A percentile compares a stretch with the other conserved stretches of the same genome.
These are phyloP conservation scores for Drosophila pruinosa DNA, from an alignment of 1,140 invertebrate species.

Conservation along the genomic window DNA sequence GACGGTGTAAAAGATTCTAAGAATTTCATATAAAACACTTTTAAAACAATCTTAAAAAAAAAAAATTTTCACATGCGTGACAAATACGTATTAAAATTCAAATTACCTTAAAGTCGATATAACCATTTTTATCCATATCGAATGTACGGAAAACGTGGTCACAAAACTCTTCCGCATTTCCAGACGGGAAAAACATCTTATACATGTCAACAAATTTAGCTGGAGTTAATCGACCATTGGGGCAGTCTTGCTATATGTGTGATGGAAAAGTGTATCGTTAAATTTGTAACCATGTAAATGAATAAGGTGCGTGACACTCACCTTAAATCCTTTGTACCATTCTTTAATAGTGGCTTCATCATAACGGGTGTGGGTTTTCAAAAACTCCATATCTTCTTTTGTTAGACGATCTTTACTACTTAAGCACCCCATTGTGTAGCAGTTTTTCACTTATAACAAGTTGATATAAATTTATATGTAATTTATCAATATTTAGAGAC, in stretches of 20 bases:
- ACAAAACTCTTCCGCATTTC: slow-evolving; percentile 99
- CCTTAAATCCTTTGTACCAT: slow-evolving; percentile 99
- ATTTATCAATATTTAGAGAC: slow-evolving; percentile 47
- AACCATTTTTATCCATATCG: slow-evolving; percentile 99
- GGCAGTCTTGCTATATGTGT: slow-evolving; percentile 96
- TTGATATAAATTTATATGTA: slow-evolving; percentile 50
- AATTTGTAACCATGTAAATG: slow-evolving; percentile 5
- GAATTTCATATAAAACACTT: background rate
- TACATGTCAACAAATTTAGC: slow-evolving; percentile 99
- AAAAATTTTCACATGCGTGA: background rate
- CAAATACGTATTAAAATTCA: background rate
- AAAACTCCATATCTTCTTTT: slow-evolving; percentile 98
- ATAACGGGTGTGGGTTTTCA: slow-evolving; percentile 97
- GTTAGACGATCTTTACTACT: slow-evolving; percentile 97
- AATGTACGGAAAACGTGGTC: slow-evolving; percentile 99
- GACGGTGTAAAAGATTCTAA: too few relatives aligned
- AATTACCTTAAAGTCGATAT: slow-evolving; percentile 97
- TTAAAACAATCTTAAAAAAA: background rate
- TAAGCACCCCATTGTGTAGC: slow-evolving; percentile 92
- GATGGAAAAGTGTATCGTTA: slow-evolving; percentile 31
- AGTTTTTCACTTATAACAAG: slow-evolving; percentile 61
- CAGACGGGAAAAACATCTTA: slow-evolving; percentile 99
- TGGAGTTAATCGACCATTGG: slow-evolving; percentile 97
- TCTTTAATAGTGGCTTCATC: slow-evolving; percentile 98
- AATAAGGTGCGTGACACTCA: slow-evolving; percentile 83